Conservation (phyloP, 2,888 invertebrate genomes). For the Ommatoiulus sabulosus region DNA sequence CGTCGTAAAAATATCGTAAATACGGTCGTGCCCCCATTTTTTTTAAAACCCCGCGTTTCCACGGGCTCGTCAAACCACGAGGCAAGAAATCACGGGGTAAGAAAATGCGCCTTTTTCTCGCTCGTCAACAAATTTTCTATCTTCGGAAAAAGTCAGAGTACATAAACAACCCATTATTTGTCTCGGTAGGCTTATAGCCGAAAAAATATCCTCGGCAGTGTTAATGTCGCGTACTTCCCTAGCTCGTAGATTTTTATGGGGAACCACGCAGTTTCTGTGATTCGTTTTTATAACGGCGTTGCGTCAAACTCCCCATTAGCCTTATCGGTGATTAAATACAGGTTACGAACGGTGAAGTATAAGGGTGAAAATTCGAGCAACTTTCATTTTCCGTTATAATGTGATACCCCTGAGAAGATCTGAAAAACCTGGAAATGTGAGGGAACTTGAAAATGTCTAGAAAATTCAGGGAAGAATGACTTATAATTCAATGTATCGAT, state of each 20-base stretch:
- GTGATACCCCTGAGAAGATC: too few relatives aligned
- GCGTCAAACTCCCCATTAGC: background rate
- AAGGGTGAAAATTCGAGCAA: too few relatives aligned
- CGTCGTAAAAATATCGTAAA: background rate
- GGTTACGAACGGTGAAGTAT: background rate
- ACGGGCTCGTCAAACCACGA: background rate
- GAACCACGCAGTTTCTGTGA: too few relatives aligned
- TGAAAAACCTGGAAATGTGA: too few relatives aligned
- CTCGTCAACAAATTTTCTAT: conserved; percentile 31
- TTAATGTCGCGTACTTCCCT: background rate
- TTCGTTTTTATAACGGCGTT: background rate
- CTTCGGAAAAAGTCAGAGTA: background rate
- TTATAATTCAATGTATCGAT: too few relatives aligned
- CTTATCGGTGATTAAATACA: background rate
- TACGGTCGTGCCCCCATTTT: conserved; percentile 6
- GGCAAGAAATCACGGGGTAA: background rate
- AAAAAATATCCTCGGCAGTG: background rate
- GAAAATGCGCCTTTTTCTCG: conserved; percentile 31
- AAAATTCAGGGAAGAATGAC: too few relatives aligned
- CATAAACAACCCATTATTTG: conserved; percentile 18
- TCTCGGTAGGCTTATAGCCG: background rate
- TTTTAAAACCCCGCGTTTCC: background rate
- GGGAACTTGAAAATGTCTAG: too few relatives aligned
- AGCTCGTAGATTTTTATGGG: background rate
- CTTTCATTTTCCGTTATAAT: too few relatives aligned